Percentiles rank a stretch among this genome's conserved stretches.
phyloP scores from a whole-genome alignment of 2,888 invertebrate genomes.

The Monopis laevigella region DNA sequence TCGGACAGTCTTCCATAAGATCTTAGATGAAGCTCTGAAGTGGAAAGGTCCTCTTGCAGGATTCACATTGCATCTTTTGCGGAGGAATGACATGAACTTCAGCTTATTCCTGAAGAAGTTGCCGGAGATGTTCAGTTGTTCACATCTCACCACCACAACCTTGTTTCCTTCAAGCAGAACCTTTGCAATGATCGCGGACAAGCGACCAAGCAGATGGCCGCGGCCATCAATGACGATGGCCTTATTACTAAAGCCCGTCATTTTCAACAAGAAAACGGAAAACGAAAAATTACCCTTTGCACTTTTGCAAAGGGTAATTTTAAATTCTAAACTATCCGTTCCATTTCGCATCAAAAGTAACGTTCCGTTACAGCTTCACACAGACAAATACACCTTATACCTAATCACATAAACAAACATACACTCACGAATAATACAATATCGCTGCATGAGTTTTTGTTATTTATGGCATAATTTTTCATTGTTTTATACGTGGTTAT shows the following conservation, averaged over 20 bases:
- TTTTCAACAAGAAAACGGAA: no score
- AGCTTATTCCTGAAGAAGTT: slow-evolving; percentile 98
- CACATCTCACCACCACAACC: slow-evolving; percentile 94
- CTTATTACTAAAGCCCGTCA: slow-evolving; percentile 61
- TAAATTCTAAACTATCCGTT: no score
- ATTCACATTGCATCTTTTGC: slow-evolving; percentile 98
- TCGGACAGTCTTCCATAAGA: slow-evolving; percentile 97
- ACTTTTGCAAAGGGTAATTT: no score
- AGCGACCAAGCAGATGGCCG: slow-evolving; percentile 96
- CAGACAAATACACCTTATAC: no score
- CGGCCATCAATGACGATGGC: slow-evolving; percentile 98
- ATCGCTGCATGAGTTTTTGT: no score
- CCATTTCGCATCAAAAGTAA: no score
- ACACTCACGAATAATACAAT: no score
- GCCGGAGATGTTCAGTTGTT: slow-evolving; percentile 97
- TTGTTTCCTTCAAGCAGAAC: slow-evolving; percentile 94
- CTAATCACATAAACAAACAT: no score
- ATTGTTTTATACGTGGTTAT: no score
- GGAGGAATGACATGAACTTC: slow-evolving; percentile 96
- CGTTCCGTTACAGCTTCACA: no score
- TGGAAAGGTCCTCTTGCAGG: slow-evolving; percentile 99
- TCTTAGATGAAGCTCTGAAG: slow-evolving; percentile 96
- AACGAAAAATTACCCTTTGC: no score
- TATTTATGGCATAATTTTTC: no score
- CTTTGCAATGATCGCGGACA: slow-evolving; percentile 96